Conservation (phyloP, 35 echinoderm and acorn worm genomes). For the Ophioderma brevispina region DNA sequence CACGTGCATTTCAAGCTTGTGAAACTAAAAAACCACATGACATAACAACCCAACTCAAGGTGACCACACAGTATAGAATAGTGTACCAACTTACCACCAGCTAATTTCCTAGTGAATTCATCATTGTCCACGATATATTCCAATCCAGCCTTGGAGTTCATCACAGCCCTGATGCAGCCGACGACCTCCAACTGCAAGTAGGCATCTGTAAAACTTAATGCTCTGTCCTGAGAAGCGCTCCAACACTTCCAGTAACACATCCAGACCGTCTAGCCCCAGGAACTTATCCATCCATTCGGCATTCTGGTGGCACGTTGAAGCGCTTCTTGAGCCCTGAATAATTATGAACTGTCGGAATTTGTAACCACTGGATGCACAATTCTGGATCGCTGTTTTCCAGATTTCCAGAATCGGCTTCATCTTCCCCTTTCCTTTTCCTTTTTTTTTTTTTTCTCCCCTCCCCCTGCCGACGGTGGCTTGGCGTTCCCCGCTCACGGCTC, state of each 20-base stretch:
- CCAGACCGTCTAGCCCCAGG: conserved; percentile 91
- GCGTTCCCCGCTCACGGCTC: background rate
- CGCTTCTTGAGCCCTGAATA: conserved; percentile 90
- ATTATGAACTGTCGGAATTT: conserved; percentile 83
- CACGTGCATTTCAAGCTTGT: too few relatives aligned
- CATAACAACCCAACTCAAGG: too few relatives aligned
- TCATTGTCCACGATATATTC: conserved; percentile 76
- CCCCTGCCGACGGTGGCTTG: background rate
- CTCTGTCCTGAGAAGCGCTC: conserved; percentile 75
- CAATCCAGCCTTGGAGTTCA: conserved; percentile 92
- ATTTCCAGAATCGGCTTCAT: conserved; percentile 30
- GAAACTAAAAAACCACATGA: too few relatives aligned
- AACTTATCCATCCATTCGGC: conserved; percentile 97
- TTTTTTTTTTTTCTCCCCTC: too few relatives aligned
- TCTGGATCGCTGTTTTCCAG: conserved; percentile 95
- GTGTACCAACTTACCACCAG: conserved; percentile 87
- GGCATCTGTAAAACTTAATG: conserved; percentile 82
- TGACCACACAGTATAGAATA: too few relatives aligned
- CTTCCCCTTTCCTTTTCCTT: too few relatives aligned
- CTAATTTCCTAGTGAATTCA: conserved; percentile 84
- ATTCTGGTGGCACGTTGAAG: conserved; percentile 24
- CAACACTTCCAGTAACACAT: conserved; percentile 75
- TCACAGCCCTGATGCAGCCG: conserved; percentile 88
- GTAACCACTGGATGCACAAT: conserved; percentile 91
- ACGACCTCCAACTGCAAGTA: conserved; percentile 93